A percentile compares a stretch with the other conserved stretches of the same genome.
phyloP scores from a whole-genome alignment of 2,797 vertebrate genomes.

The Pseudomugil gertrudae region DNA sequence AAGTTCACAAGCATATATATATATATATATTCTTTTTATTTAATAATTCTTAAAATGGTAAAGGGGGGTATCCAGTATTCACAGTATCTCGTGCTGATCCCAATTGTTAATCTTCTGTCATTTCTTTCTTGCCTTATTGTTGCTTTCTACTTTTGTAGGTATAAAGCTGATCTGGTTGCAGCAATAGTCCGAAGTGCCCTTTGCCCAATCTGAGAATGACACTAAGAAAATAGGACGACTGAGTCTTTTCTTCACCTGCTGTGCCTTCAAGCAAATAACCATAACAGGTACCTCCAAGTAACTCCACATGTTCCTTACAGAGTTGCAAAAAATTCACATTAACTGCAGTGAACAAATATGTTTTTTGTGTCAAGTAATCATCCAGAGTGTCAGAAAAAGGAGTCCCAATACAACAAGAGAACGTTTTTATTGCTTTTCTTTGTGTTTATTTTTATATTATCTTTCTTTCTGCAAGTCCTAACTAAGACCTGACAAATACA shows the following conservation, averaged over 20 bases:
- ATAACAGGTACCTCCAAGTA: conserved; percentile 73
- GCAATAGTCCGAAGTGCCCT: conserved; percentile 52
- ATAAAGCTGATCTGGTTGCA: conserved; percentile 39
- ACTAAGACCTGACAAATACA: too few relatives aligned
- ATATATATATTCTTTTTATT: not conserved
- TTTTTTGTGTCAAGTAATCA: not conserved
- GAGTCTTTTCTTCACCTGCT: conserved; percentile 34
- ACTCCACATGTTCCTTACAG: not conserved
- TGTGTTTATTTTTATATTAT: conserved; percentile 1
- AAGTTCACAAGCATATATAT: too few relatives aligned
- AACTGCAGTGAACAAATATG: not conserved
- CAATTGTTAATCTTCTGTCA: not conserved
- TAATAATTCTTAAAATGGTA: not conserved
- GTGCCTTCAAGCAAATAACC: conserved; percentile 50
- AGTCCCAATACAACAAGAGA: not conserved
- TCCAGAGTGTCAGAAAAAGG: not conserved
- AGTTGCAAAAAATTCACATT: not conserved
- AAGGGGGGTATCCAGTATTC: too few relatives aligned
- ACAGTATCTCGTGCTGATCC: not conserved
- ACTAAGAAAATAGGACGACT: conserved; percentile 43
- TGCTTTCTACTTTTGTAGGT: conserved; percentile 55
- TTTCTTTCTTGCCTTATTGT: not conserved
- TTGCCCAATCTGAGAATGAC: conserved; percentile 60
- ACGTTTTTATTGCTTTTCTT: not conserved
- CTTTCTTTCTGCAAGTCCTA: not conserved